Percentiles rank a stretch among this genome's conserved stretches.
Evolutionary conservation across 1,140 invertebrate genomes (phyloP).

Genomic region (Mercenaria mercenaria): DNA sequence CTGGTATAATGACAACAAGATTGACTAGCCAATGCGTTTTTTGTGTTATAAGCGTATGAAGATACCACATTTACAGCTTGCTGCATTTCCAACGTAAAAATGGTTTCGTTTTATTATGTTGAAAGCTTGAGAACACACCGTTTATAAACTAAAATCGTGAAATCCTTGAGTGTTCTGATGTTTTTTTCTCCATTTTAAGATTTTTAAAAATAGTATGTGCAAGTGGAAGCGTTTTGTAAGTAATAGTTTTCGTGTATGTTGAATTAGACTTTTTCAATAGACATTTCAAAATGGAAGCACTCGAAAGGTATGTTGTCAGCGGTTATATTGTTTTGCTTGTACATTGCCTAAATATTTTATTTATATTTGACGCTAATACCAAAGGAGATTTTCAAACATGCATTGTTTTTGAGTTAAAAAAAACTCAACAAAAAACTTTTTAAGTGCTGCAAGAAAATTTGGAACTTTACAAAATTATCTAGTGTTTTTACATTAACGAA

Average conservation of each 20-base stretch:
- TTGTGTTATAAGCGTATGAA: no score
- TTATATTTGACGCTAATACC: slow-evolving; percentile 41
- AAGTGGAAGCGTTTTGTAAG: background rate
- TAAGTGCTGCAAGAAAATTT: no score
- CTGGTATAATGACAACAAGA: no score
- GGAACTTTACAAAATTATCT: no score
- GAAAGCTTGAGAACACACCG: no score
- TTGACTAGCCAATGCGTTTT: no score
- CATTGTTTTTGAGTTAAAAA: background rate
- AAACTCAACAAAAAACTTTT: background rate
- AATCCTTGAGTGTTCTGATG: background rate
- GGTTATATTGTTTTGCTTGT: slow-evolving; percentile 13
- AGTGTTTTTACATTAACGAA: no score
- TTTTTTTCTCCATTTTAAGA: background rate
- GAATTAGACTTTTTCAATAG: background rate
- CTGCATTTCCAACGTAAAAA: no score
- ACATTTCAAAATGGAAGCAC: slow-evolving; percentile 17
- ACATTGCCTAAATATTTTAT: slow-evolving; percentile 38
- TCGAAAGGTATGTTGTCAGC: background rate
- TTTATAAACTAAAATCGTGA: background rate
- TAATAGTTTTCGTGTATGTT: background rate
- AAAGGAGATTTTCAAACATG: slow-evolving; percentile 42
- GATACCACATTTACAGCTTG: no score
- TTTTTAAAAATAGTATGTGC: background rate
- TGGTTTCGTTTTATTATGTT: no score